Evolutionary conservation across 2,888 invertebrate species (phyloP).

Genomic region (Xanthia togata): DNA sequence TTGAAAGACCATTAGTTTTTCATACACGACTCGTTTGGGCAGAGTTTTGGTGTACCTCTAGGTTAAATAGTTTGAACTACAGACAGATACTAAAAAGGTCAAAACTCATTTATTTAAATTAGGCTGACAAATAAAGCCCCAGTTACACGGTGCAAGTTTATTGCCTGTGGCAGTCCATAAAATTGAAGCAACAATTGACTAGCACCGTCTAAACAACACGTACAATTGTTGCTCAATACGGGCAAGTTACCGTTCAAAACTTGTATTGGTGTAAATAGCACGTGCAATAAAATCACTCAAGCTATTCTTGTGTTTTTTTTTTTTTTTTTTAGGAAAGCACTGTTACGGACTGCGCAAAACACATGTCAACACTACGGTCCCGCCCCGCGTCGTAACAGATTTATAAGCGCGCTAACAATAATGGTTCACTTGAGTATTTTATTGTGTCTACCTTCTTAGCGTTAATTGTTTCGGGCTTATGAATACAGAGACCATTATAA

Average conservation of each 20-base stretch:
- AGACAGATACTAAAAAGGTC: background rate
- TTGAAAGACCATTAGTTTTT: background rate
- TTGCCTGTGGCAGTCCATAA: background rate
- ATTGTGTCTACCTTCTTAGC: too few relatives aligned
- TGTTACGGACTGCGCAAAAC: too few relatives aligned
- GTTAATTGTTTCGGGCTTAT: too few relatives aligned
- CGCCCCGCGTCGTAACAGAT: too few relatives aligned
- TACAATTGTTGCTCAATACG: background rate
- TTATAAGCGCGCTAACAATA: too few relatives aligned
- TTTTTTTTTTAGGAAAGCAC: too few relatives aligned
- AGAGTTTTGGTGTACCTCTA: background rate
- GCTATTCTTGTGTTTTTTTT: background rate
- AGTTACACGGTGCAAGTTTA: background rate
- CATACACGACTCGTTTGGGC: background rate
- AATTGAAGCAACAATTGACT: background rate
- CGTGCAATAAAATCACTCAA: background rate
- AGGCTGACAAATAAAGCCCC: background rate
- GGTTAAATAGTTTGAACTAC: background rate
- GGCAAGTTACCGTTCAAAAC: background rate
- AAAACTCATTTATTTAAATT: slow-evolving; percentile 5
- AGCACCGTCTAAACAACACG: background rate
- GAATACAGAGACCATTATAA: too few relatives aligned
- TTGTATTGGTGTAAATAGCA: background rate
- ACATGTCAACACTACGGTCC: too few relatives aligned
- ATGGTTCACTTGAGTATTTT: too few relatives aligned